Conservation (phyloP, 2,797 vertebrate species). For the Rhinophrynus dorsalis region DNA sequence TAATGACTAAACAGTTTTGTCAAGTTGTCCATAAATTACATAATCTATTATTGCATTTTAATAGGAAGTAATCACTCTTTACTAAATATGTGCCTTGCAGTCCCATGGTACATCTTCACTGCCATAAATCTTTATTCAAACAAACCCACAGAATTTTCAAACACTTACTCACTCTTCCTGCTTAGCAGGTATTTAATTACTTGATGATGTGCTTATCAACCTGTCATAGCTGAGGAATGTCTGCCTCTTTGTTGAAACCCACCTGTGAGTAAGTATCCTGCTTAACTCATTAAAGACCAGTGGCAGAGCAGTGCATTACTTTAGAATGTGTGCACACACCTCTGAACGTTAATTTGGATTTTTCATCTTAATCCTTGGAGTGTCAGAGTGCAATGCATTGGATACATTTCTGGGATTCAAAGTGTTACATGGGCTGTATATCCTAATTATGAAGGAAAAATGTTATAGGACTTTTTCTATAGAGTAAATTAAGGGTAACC, state of each 20-base stretch:
- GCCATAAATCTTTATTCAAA: slow-evolving; percentile 33
- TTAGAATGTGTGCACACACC: too few relatives aligned
- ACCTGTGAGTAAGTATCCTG: slow-evolving; percentile 7
- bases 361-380: too few relatives aligned
- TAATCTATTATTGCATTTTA: slow-evolving; percentile 22
- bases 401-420: too few relatives aligned
- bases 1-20: too few relatives aligned
- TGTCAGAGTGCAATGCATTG: too few relatives aligned
- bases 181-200: slow-evolving; percentile 34
- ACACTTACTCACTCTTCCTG: slow-evolving; percentile 18
- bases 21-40: slow-evolving; percentile 27
- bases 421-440: too few relatives aligned
- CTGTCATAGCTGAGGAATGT: slow-evolving; percentile 36
- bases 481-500: too few relatives aligned
- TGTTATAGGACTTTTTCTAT: too few relatives aligned
- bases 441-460: too few relatives aligned
- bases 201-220: slow-evolving; percentile 36
- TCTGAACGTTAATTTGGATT: too few relatives aligned
- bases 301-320: too few relatives aligned
- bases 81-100: slow-evolving; percentile 12
- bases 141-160: slow-evolving; percentile 24
- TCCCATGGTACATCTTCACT: slow-evolving; percentile 23
- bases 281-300: too few relatives aligned
- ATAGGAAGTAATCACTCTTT: slow-evolving; percentile 14
- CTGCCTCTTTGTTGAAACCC: slow-evolving; percentile 18